Base-by-base conservation (phyloP, 1,140 invertebrate species). In the Trichomalopsis sarcophagae region DNA sequence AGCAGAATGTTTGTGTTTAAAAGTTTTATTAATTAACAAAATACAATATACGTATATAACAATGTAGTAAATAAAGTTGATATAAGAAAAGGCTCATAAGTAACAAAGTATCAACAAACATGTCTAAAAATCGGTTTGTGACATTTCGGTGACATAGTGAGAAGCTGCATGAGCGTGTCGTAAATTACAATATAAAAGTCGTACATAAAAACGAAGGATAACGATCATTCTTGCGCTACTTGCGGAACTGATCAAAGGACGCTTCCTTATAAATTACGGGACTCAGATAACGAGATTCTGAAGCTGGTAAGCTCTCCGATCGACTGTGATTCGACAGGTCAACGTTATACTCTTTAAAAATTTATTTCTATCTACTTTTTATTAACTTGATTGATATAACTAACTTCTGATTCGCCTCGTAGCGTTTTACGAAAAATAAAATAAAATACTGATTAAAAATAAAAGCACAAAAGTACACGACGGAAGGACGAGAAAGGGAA, bases 401-500 rank as follows among this genome's bases (percentile, higher is more conserved):
- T 66, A 33, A 33, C 30, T 79, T 36, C 27, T 68, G 30, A 79
- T 33, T 55, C 30, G 21, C 27, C 77, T 62, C 73, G 73, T 36
- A 62, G 55, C 17, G 17, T 81, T 23, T 69, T 55, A 66, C 14
- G 55, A n/a, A 62, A 62, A n/a, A n/a, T n/a, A n/a, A 21, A 81
- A 27, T 81, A 81, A 69, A 81, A 81, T 68, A 81, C 23, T 71
- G 36, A 81, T 81, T 71, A 44, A 40, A 69, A 81, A 71, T 47
- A 44, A 81, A 71, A 44, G 33, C 69, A 85, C 23, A 85, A 88
- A 74, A 81, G 83, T 86, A 85, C 81, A 33, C 81, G 84, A 68
- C 77, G 82, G 85, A 86, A 87, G 78, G 85, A 87, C 82, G 87
- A 87, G 85, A 86, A 87, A 89, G 88, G 87, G 86, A 87, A 89